Percentiles rank a stretch among this genome's conserved stretches.
Conservation (phyloP, 2,888 invertebrate genomes). For the Ophion slaviceki region DNA sequence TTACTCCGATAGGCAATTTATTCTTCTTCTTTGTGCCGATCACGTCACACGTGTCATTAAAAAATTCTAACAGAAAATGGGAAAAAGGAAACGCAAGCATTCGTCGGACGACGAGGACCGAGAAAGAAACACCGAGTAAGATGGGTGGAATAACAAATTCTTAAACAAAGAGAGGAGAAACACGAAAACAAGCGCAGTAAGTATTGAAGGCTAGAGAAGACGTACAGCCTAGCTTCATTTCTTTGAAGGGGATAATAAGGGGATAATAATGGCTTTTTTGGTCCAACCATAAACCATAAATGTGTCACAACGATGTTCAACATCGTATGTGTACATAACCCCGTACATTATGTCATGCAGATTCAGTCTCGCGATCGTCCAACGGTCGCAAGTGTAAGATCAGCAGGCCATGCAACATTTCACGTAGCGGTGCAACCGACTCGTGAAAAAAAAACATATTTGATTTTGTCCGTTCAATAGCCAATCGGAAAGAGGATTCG, state of each 20-base stretch:
- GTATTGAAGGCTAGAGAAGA: constrained; percentile 25
- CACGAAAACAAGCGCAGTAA: constrained; percentile 42
- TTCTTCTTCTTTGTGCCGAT: constrained; percentile 56
- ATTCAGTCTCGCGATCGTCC: constrained; percentile 51
- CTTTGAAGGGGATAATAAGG: background rate
- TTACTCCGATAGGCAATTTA: constrained; percentile 8
- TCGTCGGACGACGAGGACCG: constrained; percentile 45
- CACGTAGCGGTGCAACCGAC: background rate
- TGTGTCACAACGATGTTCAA: constrained; percentile 45
- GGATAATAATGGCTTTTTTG: constrained; percentile 36
- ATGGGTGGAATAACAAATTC: constrained; percentile 43
- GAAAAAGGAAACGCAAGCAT: constrained; percentile 47
- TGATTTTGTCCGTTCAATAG: background rate
- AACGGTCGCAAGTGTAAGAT: constrained; percentile 45
- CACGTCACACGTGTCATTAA: constrained; percentile 42
- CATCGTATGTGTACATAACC: constrained; percentile 47
- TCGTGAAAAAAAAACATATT: background rate
- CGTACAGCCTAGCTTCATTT: constrained; percentile 14
- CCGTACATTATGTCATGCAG: constrained; percentile 50
- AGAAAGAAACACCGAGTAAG: constrained; percentile 40
- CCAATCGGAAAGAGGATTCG: constrained; percentile 12
- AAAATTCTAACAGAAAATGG: constrained; percentile 20
- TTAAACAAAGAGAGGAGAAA: constrained; percentile 25
- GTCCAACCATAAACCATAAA: constrained; percentile 52
- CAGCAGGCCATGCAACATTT: constrained; percentile 13